These are phyloP conservation scores for Oryzias curvinotus DNA, from an alignment of 2,113 vertebrate species.

Conservation along the genomic window DNA sequence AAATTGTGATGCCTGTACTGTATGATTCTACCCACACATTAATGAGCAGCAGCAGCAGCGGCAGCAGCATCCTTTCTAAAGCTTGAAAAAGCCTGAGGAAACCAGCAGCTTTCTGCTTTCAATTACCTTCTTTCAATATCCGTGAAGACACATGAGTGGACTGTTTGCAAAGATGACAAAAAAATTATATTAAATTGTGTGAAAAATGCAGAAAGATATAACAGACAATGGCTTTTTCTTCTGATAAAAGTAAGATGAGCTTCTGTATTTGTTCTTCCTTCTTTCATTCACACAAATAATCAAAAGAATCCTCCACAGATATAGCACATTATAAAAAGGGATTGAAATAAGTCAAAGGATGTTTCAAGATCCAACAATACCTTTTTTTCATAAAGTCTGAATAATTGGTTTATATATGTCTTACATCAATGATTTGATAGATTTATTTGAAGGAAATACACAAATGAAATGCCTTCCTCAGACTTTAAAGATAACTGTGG, in stretches of 20 bases:
- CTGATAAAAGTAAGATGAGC: neutral
- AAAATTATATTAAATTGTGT: neutral
- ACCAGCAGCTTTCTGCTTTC: neutral
- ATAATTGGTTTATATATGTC: conserved; percentile 45
- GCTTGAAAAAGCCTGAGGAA: neutral
- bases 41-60: neutral
- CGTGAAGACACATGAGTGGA: neutral
- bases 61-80: neutral
- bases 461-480: conserved; percentile 27
- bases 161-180: neutral
- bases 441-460: conserved; percentile 30
- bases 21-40: neutral
- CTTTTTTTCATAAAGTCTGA: conserved; percentile 41
- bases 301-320: neutral
- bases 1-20: neutral
- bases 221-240: neutral
- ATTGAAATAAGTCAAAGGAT: conserved; percentile 1
- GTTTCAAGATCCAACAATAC: conserved; percentile 12
- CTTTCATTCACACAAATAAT: neutral
- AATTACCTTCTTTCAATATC: neutral
- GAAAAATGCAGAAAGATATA: neutral
- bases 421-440: too few species aligned
- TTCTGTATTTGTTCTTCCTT: too few species aligned
- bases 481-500: conserved; percentile 17
- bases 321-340: conserved; percentile 1